Base-by-base conservation (phyloP, 2,797 vertebrate species). In the Schizothorax lantsangensis region DNA sequence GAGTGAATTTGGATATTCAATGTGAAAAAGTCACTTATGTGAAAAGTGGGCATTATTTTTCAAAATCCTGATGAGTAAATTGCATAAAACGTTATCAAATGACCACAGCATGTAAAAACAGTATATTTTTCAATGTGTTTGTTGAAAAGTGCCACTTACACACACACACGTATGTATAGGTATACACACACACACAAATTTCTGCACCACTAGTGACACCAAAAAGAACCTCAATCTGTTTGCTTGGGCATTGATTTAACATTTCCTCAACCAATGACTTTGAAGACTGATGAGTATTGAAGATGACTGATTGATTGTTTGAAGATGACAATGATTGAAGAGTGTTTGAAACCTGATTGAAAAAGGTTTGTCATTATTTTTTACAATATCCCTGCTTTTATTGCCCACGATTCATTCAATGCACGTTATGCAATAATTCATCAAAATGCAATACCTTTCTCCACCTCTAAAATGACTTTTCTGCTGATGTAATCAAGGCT, bases 371-470 rank as follows among this genome's bases (percentile, higher is more conserved):
- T 45, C 23, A 1, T 57, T 59, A n/a, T 43, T 59, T 19, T 38
- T 36, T 30, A 30, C n/a, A 45, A 30, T 8, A 33, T 80, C 54
- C 12, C 7, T 2, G 7, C 7, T 64, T 15, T 19, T 43, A 26
- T 45, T 45, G 23, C 15, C 43, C 15, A 12, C 2, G 0, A 26
- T 80, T 80, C 59, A 64, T 59, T 66, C n/a, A 47, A 6, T 4
- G 38, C n/a, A 64, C 45, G 38, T 80, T 64, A 10, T 23, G 21
- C 21, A n/a, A 23, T 57, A 57, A 57, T 79, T 59, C 36, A 43
- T 59, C 14, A 59, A 43, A 43, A n/a, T 19, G 54, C 54, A 79
- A 79, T 79, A 79, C 47, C 59, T 66, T 21, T 66, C 57, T 64
- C 38, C n/a, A 43, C 30, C 30, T 52, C 10, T 57, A 12, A 78